Base-by-base conservation (phyloP, 2,888 invertebrate species). In the Parnassius mnemosyne region DNA sequence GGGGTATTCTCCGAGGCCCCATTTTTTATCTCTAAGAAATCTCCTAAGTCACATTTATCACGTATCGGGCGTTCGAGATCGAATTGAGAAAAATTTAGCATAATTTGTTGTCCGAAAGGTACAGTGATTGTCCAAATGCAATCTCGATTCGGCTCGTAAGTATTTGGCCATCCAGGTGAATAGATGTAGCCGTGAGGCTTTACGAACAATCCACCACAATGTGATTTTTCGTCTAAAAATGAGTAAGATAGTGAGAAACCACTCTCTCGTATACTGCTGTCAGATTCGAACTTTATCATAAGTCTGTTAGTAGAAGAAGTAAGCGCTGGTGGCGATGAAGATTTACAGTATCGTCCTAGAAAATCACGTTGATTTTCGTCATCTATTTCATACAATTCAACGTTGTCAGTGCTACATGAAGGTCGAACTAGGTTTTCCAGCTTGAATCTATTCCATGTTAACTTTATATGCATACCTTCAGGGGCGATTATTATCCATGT, bases 41-140 rank as follows among this genome's bases (percentile, higher is more conserved):
- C 90, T 16, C 86, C 89, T 47, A 79, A 72, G 52, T 80, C 77
- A 70, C 90, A 91, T 68, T 73, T 80, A 60, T 76, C 72, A 49
- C 78, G 70, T 64, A 86, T 76, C 10, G 88, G 77, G 47, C 74
- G 71, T 73, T 97, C 97, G 60, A 97, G 71, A 25, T 94, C 85
- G 69, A 91, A 89, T 16, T 85, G 70, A 25, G 86, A 76, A 66
- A 91, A 83, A 68, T 94, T 94, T 1, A 98, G 88, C 75, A 93
- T 87, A 49, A 98, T 94, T 84, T 95, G 96, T 68, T 94, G 94
- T 1, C 95, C 96, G 9, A 87, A 83, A 0, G 94, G 92, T 0
- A 94, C 96, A 13, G 92, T 93, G 61, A 98, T 94, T 0, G 92
- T 89, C 98, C 98, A 99, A n/a, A 87, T 87, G 78, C 98, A 99